Percentiles rank a stretch among this genome's conserved stretches.
Conservation (phyloP, 2,888 invertebrate species). For the Cosmorhoe ocellata region DNA sequence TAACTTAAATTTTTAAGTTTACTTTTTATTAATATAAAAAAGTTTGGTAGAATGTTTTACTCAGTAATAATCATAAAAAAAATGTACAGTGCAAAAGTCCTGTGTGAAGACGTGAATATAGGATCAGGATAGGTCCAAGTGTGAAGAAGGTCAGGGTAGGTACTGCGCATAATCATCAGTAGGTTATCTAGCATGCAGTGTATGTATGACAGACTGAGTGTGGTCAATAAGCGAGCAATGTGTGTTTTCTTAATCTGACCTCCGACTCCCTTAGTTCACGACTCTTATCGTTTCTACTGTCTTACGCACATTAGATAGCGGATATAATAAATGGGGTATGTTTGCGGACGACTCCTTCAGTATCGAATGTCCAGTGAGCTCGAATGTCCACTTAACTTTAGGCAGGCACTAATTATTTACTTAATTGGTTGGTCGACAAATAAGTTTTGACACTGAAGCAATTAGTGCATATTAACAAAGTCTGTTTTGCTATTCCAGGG, state of each 20-base stretch:
- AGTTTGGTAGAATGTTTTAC: no score
- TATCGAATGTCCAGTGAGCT: constrained; percentile 58
- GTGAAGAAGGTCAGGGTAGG: constrained; percentile 56
- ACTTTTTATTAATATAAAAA: no score
- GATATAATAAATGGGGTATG: constrained; percentile 75
- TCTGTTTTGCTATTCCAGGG: constrained; percentile 57
- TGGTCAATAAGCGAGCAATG: constrained; percentile 67
- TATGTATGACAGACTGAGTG: constrained; percentile 58
- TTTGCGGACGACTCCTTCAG: constrained; percentile 68
- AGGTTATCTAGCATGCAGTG: constrained; percentile 73
- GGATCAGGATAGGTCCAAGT: constrained; percentile 38
- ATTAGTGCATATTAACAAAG: constrained; percentile 23
- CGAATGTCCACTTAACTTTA: constrained; percentile 48
- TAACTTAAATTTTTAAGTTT: no score
- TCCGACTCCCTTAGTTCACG: constrained; percentile 59
- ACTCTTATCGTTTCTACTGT: constrained; percentile 60
- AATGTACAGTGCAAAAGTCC: constrained; percentile 26
- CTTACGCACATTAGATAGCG: constrained; percentile 75
- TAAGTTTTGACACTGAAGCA: not conserved
- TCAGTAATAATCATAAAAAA: constrained; percentile 19
- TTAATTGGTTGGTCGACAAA: constrained; percentile 13
- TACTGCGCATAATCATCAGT: constrained; percentile 47
- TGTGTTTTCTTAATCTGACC: constrained; percentile 68
- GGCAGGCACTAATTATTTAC: constrained; percentile 44
- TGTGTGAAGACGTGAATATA: constrained; percentile 43